These are phyloP conservation scores for Callospermophilus lateralis DNA, from an alignment of 2,113 vertebrate genomes.

Conservation along the genomic window DNA sequence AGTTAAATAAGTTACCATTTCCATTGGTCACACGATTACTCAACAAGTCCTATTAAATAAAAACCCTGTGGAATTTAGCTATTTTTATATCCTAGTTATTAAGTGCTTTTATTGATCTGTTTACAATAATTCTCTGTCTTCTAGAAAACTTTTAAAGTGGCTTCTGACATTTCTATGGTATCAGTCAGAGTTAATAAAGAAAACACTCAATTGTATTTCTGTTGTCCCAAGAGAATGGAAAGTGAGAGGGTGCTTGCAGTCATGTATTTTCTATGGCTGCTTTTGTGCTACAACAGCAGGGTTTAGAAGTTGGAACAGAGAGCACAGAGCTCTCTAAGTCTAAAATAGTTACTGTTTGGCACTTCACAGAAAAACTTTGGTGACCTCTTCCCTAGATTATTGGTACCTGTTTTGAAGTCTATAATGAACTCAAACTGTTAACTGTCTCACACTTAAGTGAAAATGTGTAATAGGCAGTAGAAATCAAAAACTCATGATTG, in stretches of 20 bases:
- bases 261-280: not conserved
- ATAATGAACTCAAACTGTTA: conserved; percentile 42
- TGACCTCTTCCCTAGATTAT: not conserved
- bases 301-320: not conserved
- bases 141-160: not conserved
- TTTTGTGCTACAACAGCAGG: not conserved
- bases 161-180: conserved; percentile 30
- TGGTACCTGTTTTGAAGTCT: conserved; percentile 55
- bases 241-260: not conserved
- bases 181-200: conserved; percentile 16
- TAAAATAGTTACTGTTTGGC: conserved; percentile 9
- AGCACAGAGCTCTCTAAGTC: not conserved
- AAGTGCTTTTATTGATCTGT: conserved; percentile 63
- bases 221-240: not conserved
- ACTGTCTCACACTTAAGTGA: conserved; percentile 40
- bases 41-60: conserved; percentile 45
- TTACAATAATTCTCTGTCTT: conserved; percentile 28
- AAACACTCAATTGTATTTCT: conserved; percentile 4
- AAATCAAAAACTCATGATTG: conserved; percentile 23
- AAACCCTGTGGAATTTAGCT: not conserved
- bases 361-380: conserved; percentile 7
- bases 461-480: not conserved
- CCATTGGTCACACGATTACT: conserved; percentile 34
- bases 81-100: conserved; percentile 13
- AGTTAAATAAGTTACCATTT: conserved; percentile 47